Conservation (phyloP, 2,797 vertebrate genomes). For the Trichosurus vulpecula region DNA sequence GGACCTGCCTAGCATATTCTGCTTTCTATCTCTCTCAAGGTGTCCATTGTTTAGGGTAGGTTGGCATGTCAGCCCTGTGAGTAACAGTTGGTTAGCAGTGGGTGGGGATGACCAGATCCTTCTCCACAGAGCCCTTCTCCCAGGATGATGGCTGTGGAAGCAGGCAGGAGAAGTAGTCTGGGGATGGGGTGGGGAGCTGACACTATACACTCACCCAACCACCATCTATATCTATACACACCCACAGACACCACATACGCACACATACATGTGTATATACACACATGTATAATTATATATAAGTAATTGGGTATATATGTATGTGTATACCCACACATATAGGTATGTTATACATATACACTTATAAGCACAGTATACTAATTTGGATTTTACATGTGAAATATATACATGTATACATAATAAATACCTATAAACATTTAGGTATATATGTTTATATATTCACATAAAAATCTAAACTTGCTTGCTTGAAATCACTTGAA, state of each 20-base stretch:
- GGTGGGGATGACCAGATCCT: neutral
- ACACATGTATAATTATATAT: neutral
- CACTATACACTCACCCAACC: too few relatives aligned
- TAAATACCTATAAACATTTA: neutral
- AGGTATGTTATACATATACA: neutral
- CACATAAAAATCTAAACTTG: neutral
- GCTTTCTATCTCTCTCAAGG: neutral
- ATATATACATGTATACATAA: too few relatives aligned
- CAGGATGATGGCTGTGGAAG: neutral
- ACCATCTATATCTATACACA: too few relatives aligned
- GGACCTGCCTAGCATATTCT: neutral
- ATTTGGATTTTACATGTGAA: too few relatives aligned
- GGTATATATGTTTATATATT: neutral
- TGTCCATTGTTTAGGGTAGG: neutral
- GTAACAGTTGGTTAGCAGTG: neutral
- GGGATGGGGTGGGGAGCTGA: neutral
- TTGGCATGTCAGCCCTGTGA: neutral
- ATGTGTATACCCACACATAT: neutral
- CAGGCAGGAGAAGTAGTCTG: neutral
- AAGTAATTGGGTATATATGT: neutral
- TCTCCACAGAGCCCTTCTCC: neutral
- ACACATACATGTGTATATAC: too few relatives aligned
- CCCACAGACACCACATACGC: too few relatives aligned
- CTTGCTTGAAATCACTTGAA: neutral
- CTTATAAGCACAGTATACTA: too few relatives aligned